Evolutionary conservation across 2,113 vertebrate genomes (phyloP), one percentile per base, ranked within the genome.

Genomic region (Polyodon spathula): DNA sequence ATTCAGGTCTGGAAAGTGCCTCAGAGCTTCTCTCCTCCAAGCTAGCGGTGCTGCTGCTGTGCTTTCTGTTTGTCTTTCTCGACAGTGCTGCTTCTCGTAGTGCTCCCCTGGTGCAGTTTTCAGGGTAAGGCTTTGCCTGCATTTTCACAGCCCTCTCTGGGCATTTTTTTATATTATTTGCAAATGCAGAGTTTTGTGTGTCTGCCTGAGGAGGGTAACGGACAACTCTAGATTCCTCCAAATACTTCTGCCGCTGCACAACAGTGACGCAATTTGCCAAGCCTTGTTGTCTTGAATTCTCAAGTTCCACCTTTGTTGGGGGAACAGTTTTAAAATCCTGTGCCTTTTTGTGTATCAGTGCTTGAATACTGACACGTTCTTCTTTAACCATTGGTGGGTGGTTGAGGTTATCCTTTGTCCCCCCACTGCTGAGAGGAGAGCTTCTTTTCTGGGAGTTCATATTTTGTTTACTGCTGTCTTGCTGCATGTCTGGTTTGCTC

Each of bases 1-100:
- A 90, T 59, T 82, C 81, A n/a, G 71, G 63, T 37, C 10, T 75
- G 8, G 65, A 66, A 56, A 64, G 66, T 46, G 11, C 60, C 40
- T 86, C 81, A 2, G 67, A 67, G 61, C 51, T 2, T 54, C 60
- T 0, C n/a, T 0, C 6, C 46, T 83, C 77, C 69, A 60, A 64
- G 65, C 64, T 58, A 16, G 63, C 78, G 53, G 60, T 71, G 42
- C 67, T 68, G 8, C 48, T 41, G 10, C 50, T 64, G 1, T 56
- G 63, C 37, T 63, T 83, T 51, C 72, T 78, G 16, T 69, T 72
- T 2, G 69, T 70, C 3, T 75, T 86, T 68, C 58, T 59, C 11
- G 61, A 38, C 3, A 61, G 37, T 61, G 71, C 2, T 11, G 27
- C 42, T 17, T 61, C 48, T 61, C 62, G 39, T 58, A 38, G 52